Percentiles rank a stretch among this genome's conserved stretches.
Evolutionary conservation across 2,888 invertebrate genomes (phyloP).

Genomic region (Alentia gelatinosa): DNA sequence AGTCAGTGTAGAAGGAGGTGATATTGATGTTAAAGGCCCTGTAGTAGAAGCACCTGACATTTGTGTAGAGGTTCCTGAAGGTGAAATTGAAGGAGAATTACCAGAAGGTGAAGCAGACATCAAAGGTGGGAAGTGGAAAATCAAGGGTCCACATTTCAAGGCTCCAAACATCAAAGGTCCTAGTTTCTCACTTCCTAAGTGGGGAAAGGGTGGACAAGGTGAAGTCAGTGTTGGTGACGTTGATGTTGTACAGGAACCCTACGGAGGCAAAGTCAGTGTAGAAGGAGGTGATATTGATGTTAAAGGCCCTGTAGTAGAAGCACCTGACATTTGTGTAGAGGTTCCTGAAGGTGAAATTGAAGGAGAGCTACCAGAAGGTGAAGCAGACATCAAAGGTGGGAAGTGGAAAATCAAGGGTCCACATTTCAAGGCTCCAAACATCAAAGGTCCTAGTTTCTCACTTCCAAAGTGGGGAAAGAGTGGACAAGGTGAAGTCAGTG

Average conservation of each 20-base stretch:
- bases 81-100: not conserved
- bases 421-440: not conserved
- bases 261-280: too few species aligned
- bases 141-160: slow-evolving; percentile 25
- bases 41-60: not conserved
- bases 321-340: not conserved
- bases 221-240: slow-evolving; percentile 40
- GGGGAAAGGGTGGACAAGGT: not conserved
- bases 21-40: slow-evolving; percentile 12
- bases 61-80: not conserved
- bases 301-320: not conserved
- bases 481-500: not conserved
- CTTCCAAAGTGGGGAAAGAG: not conserved
- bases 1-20: too few species aligned
- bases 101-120: not conserved
- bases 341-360: slow-evolving; percentile 1
- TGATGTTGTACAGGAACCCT: slow-evolving; percentile 11
- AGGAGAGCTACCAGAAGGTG: not conserved
- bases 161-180: slow-evolving; percentile 13
- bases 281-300: not conserved
- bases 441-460: slow-evolving; percentile 26
- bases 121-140: not conserved
- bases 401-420: slow-evolving; percentile 19
- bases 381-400: not conserved
- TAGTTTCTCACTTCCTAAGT: slow-evolving; percentile 20